Evolutionary conservation across 2,113 vertebrate genomes (phyloP).

Genomic region (Hemiprocne comata): DNA sequence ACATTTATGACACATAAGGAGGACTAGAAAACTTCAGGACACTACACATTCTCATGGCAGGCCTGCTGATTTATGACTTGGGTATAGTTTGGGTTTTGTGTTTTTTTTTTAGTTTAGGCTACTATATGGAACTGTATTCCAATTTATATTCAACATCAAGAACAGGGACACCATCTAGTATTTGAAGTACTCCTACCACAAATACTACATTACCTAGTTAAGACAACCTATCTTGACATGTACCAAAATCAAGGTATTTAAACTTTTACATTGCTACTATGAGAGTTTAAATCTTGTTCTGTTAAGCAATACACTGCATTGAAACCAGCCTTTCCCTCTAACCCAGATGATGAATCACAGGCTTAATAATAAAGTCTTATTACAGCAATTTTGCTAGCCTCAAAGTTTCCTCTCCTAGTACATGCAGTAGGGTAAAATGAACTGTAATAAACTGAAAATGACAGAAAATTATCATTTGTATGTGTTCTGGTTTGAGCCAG

Average conservation of each 20-base stretch:
- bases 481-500: no score
- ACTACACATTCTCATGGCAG: not conserved
- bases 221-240: not conserved
- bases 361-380: conserved; percentile 6
- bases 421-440: conserved; percentile 4
- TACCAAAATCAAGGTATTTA: not conserved
- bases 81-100: no score
- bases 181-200: not conserved
- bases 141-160: rapidly evolving
- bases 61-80: not conserved
- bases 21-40: not conserved
- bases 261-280: not conserved
- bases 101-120: not conserved
- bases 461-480: not conserved
- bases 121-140: not conserved
- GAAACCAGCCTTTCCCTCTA: not conserved
- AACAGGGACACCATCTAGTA: not conserved
- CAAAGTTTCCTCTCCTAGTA: conserved; percentile 8
- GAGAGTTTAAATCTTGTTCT: not conserved
- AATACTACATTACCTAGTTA: not conserved
- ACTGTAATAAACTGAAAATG: conserved; percentile 10
- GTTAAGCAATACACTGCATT: not conserved
- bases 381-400: conserved; percentile 18
- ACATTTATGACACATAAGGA: not conserved
- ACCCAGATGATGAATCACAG: conserved; percentile 19